Evolutionary conservation across 2,113 vertebrate species (phyloP).

Genomic region (Oreotragus oreotragus): DNA sequence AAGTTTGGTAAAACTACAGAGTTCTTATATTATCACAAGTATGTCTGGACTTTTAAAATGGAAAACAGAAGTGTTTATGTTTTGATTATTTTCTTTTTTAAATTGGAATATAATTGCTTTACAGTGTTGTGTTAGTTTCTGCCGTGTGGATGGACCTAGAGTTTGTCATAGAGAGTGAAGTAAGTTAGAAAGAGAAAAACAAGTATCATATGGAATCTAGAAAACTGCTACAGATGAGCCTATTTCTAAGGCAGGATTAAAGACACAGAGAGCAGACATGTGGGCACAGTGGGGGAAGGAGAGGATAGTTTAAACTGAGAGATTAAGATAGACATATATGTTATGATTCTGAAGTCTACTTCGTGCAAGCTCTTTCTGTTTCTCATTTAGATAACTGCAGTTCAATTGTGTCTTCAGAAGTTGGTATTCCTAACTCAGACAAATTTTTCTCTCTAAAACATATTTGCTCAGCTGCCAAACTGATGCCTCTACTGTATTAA

Average conservation of each 20-base stretch:
- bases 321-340: background rate
- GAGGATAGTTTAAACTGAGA: background rate
- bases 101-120: background rate
- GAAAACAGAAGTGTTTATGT: background rate
- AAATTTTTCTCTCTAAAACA: constrained; percentile 33
- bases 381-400: background rate
- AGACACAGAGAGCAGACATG: background rate
- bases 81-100: background rate
- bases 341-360: background rate
- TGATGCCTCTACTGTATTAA: background rate
- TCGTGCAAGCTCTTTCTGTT: background rate
- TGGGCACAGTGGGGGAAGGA: background rate
- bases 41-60: background rate
- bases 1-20: background rate
- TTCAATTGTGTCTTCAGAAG: background rate
- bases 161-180: background rate
- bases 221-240: background rate
- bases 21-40: background rate
- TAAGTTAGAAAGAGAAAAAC: background rate
- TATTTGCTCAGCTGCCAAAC: background rate
- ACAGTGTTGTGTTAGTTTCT: background rate
- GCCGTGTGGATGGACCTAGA: background rate
- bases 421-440: background rate
- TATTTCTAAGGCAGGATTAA: background rate
- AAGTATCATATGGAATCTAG: background rate